Percentiles rank a stretch among this genome's conserved stretches.
phyloP scores from a whole-genome alignment of 2,888 invertebrate species.

The Pilophorus perplexus region DNA sequence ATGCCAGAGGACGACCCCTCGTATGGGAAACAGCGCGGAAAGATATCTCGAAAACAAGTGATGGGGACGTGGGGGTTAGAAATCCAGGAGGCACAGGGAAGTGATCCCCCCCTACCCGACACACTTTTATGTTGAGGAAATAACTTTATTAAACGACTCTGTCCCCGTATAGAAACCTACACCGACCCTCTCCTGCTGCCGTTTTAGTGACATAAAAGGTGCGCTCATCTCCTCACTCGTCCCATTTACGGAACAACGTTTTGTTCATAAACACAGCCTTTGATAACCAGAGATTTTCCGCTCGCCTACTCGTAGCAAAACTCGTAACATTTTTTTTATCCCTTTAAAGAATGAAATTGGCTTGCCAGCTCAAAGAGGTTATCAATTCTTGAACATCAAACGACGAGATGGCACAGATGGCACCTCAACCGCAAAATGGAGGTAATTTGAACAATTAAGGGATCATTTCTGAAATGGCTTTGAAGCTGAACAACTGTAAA shows the following conservation, averaged over 20 bases:
- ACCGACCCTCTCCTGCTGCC: background rate
- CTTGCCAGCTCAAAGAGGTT: background rate
- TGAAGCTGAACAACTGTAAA: too few species aligned
- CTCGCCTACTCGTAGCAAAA: slow-evolving; percentile 1
- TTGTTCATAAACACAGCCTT: slow-evolving; percentile 12
- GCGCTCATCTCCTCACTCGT: background rate
- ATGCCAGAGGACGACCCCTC: slow-evolving; percentile 33
- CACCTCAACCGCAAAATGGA: too few species aligned
- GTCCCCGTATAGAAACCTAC: slow-evolving; percentile 5
- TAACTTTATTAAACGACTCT: slow-evolving; percentile 36
- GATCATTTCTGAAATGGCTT: too few species aligned
- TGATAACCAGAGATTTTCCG: background rate
- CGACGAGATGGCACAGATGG: too few species aligned
- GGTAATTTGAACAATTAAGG: too few species aligned
- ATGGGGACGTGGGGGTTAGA: too few species aligned
- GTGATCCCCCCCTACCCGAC: background rate
- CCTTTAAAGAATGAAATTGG: slow-evolving; percentile 2
- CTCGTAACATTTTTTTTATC: background rate
- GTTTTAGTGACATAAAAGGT: background rate
- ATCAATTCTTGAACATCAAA: slow-evolving; percentile 8
- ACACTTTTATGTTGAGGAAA: slow-evolving; percentile 37
- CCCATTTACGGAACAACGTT: background rate
- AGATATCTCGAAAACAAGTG: slow-evolving; percentile 29
- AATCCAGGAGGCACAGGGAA: background rate
- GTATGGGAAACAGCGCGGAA: slow-evolving; percentile 36